A percentile compares a stretch with the other conserved stretches of the same genome.
phyloP scores from a whole-genome alignment of 1,140 invertebrate genomes.

The Macrotrachela quadricornifera region DNA sequence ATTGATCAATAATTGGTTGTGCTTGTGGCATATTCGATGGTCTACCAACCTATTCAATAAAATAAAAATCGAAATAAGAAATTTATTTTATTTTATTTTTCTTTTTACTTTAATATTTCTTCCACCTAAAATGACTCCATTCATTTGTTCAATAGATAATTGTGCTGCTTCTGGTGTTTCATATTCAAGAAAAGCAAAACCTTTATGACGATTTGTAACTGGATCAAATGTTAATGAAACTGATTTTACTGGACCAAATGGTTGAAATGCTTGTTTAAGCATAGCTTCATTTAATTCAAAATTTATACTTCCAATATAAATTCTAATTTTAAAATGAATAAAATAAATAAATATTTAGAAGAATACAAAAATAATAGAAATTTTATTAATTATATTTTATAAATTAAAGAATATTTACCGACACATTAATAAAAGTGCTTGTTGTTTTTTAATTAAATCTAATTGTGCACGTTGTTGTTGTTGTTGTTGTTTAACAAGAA shows the following conservation, averaged over 20 bases:
- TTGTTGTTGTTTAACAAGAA: constrained; percentile 90
- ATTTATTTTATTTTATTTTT: no score
- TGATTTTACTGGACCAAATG: constrained; percentile 95
- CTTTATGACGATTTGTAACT: constrained; percentile 96
- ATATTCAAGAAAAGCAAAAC: constrained; percentile 98
- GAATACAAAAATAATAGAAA: neutral
- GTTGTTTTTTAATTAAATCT: constrained; percentile 34
- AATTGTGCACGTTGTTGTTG: constrained; percentile 69
- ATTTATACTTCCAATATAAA: constrained; percentile 96
- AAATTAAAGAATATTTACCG: constrained; percentile 15
- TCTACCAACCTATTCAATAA: constrained; percentile 42
- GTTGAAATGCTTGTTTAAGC: constrained; percentile 79
- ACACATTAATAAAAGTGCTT: constrained; percentile 36
- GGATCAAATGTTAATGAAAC: constrained; percentile 99
- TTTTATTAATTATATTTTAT: no score
- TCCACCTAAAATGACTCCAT: constrained; percentile 91
- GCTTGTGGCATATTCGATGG: constrained; percentile 98
- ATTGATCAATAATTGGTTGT: constrained; percentile 92
- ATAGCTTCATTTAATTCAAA: constrained; percentile 98
- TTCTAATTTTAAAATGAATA: constrained; percentile 41
- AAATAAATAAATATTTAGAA: neutral
- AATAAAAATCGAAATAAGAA: no score
- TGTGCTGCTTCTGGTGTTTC: constrained; percentile 97
- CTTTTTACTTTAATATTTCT: constrained; percentile 52
- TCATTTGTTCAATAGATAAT: constrained; percentile 94